Conservation (phyloP, 2,888 invertebrate genomes). For the Isotomurus palustris region DNA sequence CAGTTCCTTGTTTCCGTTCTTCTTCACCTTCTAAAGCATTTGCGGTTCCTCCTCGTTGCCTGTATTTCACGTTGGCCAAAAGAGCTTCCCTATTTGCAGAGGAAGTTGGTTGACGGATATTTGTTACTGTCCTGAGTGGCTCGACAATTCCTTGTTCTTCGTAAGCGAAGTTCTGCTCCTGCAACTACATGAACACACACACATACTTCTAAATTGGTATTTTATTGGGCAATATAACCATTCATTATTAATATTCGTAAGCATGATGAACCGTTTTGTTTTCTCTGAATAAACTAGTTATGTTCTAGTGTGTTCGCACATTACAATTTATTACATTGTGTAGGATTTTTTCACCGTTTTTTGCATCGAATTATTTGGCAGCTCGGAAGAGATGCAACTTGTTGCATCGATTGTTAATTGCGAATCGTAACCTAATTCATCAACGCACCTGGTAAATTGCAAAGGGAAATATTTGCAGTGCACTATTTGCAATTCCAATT, state of each 20-base stretch:
- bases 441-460: too few species aligned
- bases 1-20: constrained; percentile 63
- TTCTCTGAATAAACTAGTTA: too few species aligned
- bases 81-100: constrained; percentile 33
- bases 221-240: not conserved
- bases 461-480: too few species aligned
- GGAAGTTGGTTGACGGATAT: constrained; percentile 42
- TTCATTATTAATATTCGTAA: not conserved
- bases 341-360: too few species aligned
- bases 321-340: too few species aligned
- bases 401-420: too few species aligned
- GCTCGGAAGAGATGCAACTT: too few species aligned
- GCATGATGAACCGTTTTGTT: too few species aligned
- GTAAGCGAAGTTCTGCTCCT: not conserved
- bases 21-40: constrained; percentile 30
- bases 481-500: too few species aligned
- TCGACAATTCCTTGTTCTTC: constrained; percentile 38
- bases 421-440: too few species aligned
- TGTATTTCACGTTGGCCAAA: constrained; percentile 42
- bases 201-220: not conserved
- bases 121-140: constrained; percentile 40
- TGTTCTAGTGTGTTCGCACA: too few species aligned
- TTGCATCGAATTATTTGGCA: too few species aligned
- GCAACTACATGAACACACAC: not conserved
- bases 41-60: constrained; percentile 19